Evolutionary conservation across 2,888 invertebrate species (phyloP), one percentile per base, ranked within the genome.

Genomic region (Pemphredon lugubris): DNA sequence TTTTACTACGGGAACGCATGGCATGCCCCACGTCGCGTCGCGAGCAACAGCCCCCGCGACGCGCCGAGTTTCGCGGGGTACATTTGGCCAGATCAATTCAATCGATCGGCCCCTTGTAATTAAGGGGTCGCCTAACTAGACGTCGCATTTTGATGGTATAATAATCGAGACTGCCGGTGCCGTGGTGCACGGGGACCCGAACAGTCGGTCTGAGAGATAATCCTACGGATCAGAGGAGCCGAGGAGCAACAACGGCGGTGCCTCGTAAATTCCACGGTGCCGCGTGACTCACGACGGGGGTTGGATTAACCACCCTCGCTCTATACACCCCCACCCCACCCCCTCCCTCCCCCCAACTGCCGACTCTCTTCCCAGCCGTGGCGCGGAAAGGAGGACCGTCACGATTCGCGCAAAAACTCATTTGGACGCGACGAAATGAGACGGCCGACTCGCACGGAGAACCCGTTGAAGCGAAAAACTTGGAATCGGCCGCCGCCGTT

Each of bases 231-330:
- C 86, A 83, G 81, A 77, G 77, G 72, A 79, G 74, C 68, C 72
- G 59, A 68, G 73, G 73, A 73, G 67, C 68, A 54, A 67, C 69
- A 66, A 68, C 63, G 71, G 71, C 60, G 51, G 64, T 63, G 71
- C 67, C 84, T 83, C 86, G 85, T 86, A 86, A 86, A 86, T 86
- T 86, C 79, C 76, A 75, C 61, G 70, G 44, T 61, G 70, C 55
- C 74, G 78, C 61, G 76, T 83, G 83, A 84, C 77, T 84, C 83
- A 84, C 77, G 70, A 68, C 58, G 67, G 64, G 75, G 74, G 70
- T 63, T 66, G 77, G 83, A 83, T 84, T 82, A 83, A 21, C 73
- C 55, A 45, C 68, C 55, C 59, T 58, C 32, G 57, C 34, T 45
- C 13, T 21, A 45, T 45, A 26, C 40, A 18, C 59, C 3, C 21